These are phyloP conservation scores for Cephalopterus ornatus DNA, from an alignment of 2,113 vertebrate genomes.

Conservation along the genomic window DNA sequence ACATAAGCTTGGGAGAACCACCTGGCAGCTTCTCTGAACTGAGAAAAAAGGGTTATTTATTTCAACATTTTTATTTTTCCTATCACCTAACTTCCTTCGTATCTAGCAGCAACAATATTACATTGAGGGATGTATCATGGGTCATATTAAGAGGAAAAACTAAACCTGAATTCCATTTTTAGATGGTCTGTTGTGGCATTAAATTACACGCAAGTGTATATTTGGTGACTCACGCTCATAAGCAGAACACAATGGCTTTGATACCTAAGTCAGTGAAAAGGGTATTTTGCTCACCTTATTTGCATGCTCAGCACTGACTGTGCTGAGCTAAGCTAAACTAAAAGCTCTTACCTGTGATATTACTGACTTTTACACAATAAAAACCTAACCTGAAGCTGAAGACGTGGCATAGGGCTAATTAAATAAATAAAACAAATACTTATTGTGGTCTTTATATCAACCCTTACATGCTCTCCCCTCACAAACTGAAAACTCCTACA, in stretches of 20 bases:
- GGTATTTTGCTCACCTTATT: background rate
- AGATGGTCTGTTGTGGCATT: background rate
- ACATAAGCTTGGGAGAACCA: background rate
- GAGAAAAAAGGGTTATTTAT: background rate
- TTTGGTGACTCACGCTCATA: background rate
- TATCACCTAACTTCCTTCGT: background rate
- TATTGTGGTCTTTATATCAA: background rate
- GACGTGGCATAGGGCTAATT: background rate
- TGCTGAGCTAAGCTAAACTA: background rate
- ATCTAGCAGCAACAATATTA: background rate
- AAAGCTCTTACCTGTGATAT: background rate
- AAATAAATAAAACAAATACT: background rate
- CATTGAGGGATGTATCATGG: background rate
- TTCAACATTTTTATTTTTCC: background rate
- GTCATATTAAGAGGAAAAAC: background rate
- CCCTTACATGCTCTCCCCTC: background rate
- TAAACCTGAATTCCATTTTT: background rate
- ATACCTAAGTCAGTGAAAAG: background rate
- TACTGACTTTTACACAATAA: background rate
- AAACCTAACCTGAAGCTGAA: background rate
- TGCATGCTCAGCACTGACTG: background rate
- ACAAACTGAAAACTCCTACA: background rate
- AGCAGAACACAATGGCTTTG: background rate
- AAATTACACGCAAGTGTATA: background rate
- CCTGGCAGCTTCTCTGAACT: background rate